A percentile compares a stretch with the other conserved stretches of the same genome.
Evolutionary conservation across 2,888 invertebrate genomes (phyloP).

Genomic region (Diarsia mendica): DNA sequence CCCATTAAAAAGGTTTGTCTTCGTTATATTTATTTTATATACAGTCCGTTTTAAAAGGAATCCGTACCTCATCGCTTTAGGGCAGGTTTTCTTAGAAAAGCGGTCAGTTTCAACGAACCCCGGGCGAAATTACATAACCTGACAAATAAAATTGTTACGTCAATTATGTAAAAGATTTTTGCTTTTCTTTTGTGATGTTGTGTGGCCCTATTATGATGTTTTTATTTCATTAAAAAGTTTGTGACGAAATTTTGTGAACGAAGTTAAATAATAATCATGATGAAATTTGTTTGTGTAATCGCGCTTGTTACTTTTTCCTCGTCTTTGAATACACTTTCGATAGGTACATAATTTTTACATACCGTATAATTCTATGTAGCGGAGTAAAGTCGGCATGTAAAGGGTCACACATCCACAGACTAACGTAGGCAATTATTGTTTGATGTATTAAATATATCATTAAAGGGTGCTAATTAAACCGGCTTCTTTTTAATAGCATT

Average conservation of each 20-base stretch:
- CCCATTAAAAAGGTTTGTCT: constrained; percentile 38
- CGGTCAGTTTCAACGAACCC: constrained; percentile 32
- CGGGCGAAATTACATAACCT: constrained; percentile 34
- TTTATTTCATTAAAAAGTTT: constrained; percentile 48
- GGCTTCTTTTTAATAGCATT: too few species aligned
- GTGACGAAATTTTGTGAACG: constrained; percentile 11
- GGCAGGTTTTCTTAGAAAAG: constrained; percentile 25
- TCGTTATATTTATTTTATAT: constrained; percentile 43
- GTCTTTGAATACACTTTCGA: neutral
- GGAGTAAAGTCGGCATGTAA: too few species aligned
- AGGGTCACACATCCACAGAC: too few species aligned
- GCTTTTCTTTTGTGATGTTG: constrained; percentile 34
- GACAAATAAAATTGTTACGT: constrained; percentile 44
- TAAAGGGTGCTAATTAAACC: too few species aligned
- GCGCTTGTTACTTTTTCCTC: constrained; percentile 1
- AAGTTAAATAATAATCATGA: neutral
- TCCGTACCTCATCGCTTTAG: constrained; percentile 12
- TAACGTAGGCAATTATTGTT: too few species aligned
- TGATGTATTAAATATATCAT: too few species aligned
- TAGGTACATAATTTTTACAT: too few species aligned
- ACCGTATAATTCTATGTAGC: too few species aligned
- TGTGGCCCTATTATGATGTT: constrained; percentile 25
- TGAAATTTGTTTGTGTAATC: neutral
- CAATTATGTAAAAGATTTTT: constrained; percentile 38
- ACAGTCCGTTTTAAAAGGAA: constrained; percentile 25